Conservation (phyloP, 2,888 invertebrate species). For the Melangyna quadrimaculata region DNA sequence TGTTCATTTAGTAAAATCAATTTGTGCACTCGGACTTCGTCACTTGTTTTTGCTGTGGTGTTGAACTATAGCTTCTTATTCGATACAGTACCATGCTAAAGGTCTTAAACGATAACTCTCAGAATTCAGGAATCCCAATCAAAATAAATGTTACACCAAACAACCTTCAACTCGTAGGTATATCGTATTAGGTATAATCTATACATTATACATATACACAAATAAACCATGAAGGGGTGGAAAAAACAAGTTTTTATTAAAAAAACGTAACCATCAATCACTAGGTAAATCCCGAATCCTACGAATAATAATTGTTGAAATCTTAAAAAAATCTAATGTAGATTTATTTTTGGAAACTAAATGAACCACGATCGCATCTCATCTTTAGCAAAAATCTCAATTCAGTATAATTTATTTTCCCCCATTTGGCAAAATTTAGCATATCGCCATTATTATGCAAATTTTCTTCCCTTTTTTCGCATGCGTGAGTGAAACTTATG, state of each 20-base stretch:
- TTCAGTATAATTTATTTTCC: constrained; percentile 12
- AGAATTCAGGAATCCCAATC: no score
- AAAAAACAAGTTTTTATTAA: not conserved
- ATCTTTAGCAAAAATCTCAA: not conserved
- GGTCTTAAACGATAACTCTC: no score
- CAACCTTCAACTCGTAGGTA: no score
- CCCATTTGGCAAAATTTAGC: constrained; percentile 33
- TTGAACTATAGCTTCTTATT: no score
- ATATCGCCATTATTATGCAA: constrained; percentile 46
- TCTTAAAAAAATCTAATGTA: not conserved
- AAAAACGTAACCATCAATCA: not conserved
- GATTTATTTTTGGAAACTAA: not conserved
- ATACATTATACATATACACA: not conserved
- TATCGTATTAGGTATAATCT: no score
- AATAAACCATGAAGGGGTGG: not conserved
- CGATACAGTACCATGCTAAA: no score
- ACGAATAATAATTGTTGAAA: not conserved
- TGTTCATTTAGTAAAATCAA: no score
- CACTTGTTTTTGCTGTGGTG: no score
- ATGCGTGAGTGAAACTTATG: constrained; percentile 14
- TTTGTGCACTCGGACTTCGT: no score
- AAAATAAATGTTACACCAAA: no score
- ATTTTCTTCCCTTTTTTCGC: constrained; percentile 30
- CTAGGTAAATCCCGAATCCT: not conserved
- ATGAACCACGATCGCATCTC: not conserved